Conservation (phyloP, 2,888 invertebrate genomes). For the Dasypogon diadema region DNA sequence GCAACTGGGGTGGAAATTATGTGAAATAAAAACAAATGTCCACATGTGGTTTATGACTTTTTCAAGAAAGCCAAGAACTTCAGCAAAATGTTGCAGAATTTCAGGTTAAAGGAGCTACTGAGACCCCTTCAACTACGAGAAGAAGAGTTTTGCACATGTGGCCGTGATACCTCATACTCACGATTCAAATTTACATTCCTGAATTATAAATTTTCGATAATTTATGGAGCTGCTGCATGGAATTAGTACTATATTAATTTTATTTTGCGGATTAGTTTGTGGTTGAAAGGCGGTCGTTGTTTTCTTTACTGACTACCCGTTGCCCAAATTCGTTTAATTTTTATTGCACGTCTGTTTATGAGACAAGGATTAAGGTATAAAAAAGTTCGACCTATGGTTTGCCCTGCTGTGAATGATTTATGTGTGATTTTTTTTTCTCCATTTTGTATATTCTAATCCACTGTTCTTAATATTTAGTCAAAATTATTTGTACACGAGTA, state of each 20-base stretch:
- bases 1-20: constrained; percentile 5
- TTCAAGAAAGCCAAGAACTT: constrained; percentile 3
- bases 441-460: too few relatives aligned
- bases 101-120: neutral
- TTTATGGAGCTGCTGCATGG: constrained; percentile 51
- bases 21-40: constrained; percentile 33
- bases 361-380: neutral
- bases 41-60: constrained; percentile 48
- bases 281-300: neutral
- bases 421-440: neutral
- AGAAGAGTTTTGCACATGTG: too few relatives aligned
- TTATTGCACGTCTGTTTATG: constrained; percentile 19
- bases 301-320: constrained; percentile 1
- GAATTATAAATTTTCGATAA: constrained; percentile 56
- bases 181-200: constrained; percentile 51
- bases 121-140: too few relatives aligned
- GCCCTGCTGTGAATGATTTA: neutral
- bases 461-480: too few relatives aligned
- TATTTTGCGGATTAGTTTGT: constrained; percentile 41
- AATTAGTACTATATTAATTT: constrained; percentile 35
- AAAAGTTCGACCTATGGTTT: neutral
- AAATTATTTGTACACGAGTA: too few relatives aligned
- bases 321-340: constrained; percentile 21
- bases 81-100: neutral
- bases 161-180: neutral